Percentiles rank a stretch among this genome's conserved stretches.
Conservation (phyloP, 2,113 vertebrate species). For the Lathamus discolor region DNA sequence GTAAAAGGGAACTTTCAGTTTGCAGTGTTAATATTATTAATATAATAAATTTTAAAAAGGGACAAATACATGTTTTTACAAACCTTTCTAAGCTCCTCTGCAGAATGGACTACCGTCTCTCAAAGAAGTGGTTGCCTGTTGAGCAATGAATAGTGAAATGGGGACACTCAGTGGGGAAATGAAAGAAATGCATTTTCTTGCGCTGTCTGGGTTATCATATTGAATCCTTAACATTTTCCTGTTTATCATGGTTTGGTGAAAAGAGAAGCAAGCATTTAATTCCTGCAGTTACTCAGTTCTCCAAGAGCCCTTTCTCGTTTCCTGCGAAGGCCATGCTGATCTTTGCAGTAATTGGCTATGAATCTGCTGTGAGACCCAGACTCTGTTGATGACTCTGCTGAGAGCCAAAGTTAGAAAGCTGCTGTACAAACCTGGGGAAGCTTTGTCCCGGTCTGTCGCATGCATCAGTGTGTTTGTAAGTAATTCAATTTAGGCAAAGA, state of each 20-base stretch:
- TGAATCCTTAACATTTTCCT: background rate
- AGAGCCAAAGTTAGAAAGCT: background rate
- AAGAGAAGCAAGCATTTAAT: background rate
- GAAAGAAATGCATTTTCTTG: conserved; percentile 32
- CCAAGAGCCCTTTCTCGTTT: background rate
- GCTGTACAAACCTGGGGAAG: background rate
- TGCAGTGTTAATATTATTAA: background rate
- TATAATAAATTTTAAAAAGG: background rate
- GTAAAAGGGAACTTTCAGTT: background rate
- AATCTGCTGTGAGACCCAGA: background rate
- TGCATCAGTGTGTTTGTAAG: background rate
- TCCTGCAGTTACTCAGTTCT: background rate
- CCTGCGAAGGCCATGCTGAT: background rate
- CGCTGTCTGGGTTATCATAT: background rate
- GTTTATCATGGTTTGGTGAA: background rate
- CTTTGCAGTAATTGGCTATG: background rate
- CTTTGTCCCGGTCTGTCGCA: background rate
- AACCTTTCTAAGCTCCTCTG: background rate
- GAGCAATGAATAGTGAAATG: background rate
- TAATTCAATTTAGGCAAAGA: background rate
- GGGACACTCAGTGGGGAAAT: conserved; percentile 50
- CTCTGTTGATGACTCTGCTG: background rate
- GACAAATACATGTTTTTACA: background rate
- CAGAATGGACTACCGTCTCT: background rate
- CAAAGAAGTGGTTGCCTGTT: background rate